Conservation (phyloP, 64 coral and sea anemone species). For the Montipora sp. region DNA sequence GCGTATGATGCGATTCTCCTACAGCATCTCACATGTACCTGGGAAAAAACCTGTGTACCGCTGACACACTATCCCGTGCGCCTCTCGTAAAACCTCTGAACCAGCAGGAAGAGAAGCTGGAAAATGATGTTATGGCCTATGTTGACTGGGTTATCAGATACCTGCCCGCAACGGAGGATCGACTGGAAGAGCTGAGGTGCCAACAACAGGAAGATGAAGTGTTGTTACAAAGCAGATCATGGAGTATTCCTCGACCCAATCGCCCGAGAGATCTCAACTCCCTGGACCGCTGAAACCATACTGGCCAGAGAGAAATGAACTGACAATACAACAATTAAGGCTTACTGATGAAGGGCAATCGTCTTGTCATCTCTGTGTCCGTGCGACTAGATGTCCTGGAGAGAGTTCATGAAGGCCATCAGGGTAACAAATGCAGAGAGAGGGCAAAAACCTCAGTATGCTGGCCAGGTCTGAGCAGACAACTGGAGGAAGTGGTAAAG, state of each 20-base stretch:
- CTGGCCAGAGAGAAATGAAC: not conserved
- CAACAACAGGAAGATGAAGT: slow-evolving; percentile 26
- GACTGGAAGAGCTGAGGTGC: not conserved
- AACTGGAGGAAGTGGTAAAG: not conserved
- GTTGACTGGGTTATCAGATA: slow-evolving; percentile 5
- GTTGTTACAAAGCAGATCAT: no score
- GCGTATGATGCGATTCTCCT: no score
- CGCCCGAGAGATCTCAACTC: not conserved
- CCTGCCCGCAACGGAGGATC: slow-evolving; percentile 32
- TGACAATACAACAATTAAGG: not conserved
- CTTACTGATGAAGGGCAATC: not conserved
- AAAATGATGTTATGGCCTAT: slow-evolving; percentile 12
- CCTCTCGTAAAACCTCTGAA: no score
- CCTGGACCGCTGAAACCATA: not conserved
- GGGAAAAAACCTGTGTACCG: no score
- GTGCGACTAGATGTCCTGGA: not conserved
- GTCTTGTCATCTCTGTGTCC: not conserved
- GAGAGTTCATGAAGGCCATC: not conserved
- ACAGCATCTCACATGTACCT: no score
- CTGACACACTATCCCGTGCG: no score
- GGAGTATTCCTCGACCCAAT: not conserved
- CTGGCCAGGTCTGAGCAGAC: not conserved
- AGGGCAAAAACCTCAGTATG: slow-evolving; percentile 12
- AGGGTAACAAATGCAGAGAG: slow-evolving; percentile 11
- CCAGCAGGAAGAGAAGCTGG: not conserved